Evolutionary conservation across 2,888 invertebrate genomes (phyloP).

Genomic region (Cepaea hortensis): DNA sequence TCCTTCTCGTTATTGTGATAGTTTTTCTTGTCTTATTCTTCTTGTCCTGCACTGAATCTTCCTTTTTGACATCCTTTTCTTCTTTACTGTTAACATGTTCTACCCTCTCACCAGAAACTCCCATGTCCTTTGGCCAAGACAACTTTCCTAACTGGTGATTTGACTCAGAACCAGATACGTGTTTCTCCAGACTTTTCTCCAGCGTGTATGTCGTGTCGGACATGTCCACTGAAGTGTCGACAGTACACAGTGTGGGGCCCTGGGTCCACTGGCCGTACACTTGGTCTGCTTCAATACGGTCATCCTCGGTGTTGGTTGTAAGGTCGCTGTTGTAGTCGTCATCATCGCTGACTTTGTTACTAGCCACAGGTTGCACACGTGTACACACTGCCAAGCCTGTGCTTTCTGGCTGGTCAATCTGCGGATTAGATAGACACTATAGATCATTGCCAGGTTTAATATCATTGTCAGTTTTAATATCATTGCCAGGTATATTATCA

Average conservation of each 20-base stretch:
- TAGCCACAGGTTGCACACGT: background rate
- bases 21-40: conserved; percentile 15
- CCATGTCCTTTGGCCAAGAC: background rate
- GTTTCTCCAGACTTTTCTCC: background rate
- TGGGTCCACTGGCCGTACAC: conserved; percentile 1
- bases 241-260: background rate
- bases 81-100: background rate
- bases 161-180: background rate
- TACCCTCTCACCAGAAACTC: background rate
- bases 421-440: background rate
- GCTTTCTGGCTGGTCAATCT: background rate
- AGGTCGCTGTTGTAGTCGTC: conserved; percentile 38
- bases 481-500: background rate
- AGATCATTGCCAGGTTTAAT: background rate
- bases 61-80: background rate
- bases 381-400: background rate
- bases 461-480: background rate
- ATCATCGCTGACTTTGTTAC: conserved; percentile 17
- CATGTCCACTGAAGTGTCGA: background rate
- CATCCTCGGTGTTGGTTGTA: conserved; percentile 52
- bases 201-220: background rate
- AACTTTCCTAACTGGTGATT: background rate
- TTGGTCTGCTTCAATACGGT: conserved; percentile 60
- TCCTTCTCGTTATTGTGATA: conserved; percentile 36
- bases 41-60: background rate